Evolutionary conservation across 1,140 invertebrate species (phyloP), one percentile per base, ranked within the genome.

Genomic region (Planococcus citri): DNA sequence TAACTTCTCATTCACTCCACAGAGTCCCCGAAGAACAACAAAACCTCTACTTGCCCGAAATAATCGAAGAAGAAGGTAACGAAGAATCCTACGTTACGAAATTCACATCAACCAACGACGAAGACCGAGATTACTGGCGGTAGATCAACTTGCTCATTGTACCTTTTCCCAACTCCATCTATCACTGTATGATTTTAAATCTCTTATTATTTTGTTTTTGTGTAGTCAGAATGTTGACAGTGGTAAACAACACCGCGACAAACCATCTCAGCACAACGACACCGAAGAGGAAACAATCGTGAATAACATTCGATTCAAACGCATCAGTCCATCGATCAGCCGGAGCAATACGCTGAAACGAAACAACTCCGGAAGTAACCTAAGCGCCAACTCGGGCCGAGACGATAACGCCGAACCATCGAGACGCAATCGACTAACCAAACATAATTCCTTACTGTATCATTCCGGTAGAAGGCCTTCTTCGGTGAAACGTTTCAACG

Each of bases 21-120:
- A 85, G 84, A 58, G 82, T 85, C n/a, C 84, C 84, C 1, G 82
- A 84, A 73, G 81, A 83, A n/a, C 82, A 85, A 70, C 83, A 85
- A 70, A 80, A 79, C 21, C 81, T 85, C 79, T 83, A 84, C 72
- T 73, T 85, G 37, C 84, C 84, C 1, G 81, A 83, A 72, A 83
- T 85, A 69, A 73, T 76, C n/a, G 83, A 84, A 72, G 84, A 85
- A 69, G 82, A 82, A n/a, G 81, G 84, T 33, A 78, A 81, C 22
- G 76, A 73, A 10, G 71, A 70, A 14, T 73, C n/a, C n/a, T n/a
- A 73, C 25, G n/a, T 12, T 10, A 74, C 67, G 41, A 60, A 51
- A 51, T 17, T 51, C 41, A 9, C 41, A n/a, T n/a, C n/a, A 17
- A n/a, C 10, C 4, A 51, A 17, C 41, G 6, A 51, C n/a, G 12